phyloP scores from a whole-genome alignment of 2,888 invertebrate genomes.

The Pachliopta kotzebuea region DNA sequence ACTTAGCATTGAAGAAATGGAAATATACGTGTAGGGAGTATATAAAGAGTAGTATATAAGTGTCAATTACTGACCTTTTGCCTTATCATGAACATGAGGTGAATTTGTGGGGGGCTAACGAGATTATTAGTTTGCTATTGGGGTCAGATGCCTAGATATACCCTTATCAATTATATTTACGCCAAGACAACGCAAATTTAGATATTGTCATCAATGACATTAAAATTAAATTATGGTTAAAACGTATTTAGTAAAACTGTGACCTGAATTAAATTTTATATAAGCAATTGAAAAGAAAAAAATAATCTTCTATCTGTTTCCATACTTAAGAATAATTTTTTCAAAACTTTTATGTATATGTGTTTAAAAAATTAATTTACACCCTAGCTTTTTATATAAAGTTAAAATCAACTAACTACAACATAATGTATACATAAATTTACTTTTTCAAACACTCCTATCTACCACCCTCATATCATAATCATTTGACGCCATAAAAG shows the following conservation, averaged over 20 bases:
- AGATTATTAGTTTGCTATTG: slow-evolving; percentile 34
- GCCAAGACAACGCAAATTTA: slow-evolving; percentile 13
- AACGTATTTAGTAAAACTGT: neutral
- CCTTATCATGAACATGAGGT: slow-evolving; percentile 65
- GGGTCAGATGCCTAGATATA: slow-evolving; percentile 27
- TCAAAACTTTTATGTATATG: no score
- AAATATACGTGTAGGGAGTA: slow-evolving; percentile 44
- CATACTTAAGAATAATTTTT: no score
- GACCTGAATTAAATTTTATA: no score
- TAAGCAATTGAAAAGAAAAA: no score
- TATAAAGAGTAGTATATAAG: slow-evolving; percentile 38
- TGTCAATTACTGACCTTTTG: slow-evolving; percentile 52
- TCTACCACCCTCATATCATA: no score
- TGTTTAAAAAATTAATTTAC: no score
- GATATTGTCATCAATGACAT: slow-evolving; percentile 5
- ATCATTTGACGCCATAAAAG: no score
- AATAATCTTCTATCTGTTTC: no score
- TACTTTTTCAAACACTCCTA: no score
- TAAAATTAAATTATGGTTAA: neutral
- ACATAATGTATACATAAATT: no score
- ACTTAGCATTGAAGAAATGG: slow-evolving; percentile 42
- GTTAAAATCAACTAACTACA: no score
- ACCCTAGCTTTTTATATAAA: no score
- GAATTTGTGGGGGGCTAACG: slow-evolving; percentile 66
- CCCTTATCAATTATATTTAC: slow-evolving; percentile 17